Percentiles rank a stretch among this genome's conserved stretches.
These are phyloP conservation scores for Eurytoma californica DNA, from an alignment of 2,888 invertebrate genomes.

Conservation along the genomic window DNA sequence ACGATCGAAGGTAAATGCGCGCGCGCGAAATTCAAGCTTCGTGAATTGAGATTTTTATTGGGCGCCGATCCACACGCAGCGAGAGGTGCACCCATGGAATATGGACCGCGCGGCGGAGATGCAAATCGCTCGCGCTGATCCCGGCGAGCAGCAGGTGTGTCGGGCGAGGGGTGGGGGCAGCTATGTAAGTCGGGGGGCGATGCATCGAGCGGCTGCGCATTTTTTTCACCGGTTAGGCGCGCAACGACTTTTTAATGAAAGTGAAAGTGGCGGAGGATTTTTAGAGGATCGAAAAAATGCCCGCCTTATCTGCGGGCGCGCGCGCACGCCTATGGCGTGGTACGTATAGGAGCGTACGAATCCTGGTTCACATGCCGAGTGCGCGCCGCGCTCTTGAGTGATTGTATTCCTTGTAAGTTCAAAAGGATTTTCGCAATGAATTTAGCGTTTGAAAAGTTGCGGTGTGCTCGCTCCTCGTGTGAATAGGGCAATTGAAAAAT, in stretches of 20 bases:
- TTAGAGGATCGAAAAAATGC: conserved; percentile 29
- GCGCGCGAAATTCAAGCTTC: no score
- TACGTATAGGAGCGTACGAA: conserved; percentile 27
- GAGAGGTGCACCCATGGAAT: no score
- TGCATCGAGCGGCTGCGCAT: no score
- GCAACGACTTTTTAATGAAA: conserved; percentile 41
- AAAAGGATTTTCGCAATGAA: conserved; percentile 22
- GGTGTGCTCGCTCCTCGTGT: no score
- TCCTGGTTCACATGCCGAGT: conserved; percentile 6
- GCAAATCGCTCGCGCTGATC: not conserved
- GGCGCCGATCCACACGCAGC: no score
- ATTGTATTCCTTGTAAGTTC: conserved; percentile 6
- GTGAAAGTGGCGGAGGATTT: conserved; percentile 40
- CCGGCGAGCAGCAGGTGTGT: not conserved
- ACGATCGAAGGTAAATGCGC: no score
- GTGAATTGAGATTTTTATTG: no score
- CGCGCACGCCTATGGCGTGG: no score
- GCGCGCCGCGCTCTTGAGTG: no score
- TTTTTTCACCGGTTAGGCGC: not conserved
- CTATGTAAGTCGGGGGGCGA: no score
- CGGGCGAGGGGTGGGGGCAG: not conserved
- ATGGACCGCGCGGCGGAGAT: not conserved
- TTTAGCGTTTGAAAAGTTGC: no score
- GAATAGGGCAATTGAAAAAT: no score
- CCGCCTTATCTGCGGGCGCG: not conserved